phyloP scores from a whole-genome alignment of 2,888 invertebrate species.

The Ectemnius lituratus region DNA sequence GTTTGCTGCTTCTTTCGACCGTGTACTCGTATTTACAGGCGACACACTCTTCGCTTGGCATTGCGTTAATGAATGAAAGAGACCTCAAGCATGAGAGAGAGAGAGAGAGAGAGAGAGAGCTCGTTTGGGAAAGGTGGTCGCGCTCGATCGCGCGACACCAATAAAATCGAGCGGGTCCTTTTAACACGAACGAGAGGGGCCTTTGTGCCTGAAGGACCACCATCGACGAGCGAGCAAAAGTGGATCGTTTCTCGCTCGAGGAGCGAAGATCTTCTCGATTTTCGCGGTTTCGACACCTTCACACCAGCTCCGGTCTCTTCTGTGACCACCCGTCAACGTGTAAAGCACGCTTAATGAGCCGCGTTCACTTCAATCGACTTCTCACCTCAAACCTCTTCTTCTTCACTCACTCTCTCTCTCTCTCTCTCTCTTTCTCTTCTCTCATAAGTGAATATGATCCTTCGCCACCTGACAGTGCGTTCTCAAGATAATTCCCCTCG shows the following conservation, averaged over 20 bases:
- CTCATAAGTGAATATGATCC: too few relatives aligned
- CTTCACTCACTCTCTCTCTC: too few relatives aligned
- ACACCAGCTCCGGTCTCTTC: neutral
- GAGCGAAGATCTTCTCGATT: constrained; percentile 55
- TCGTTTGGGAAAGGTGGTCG: constrained; percentile 27
- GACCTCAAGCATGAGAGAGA: constrained; percentile 5
- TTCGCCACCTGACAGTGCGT: too few relatives aligned
- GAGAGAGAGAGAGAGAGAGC: constrained; percentile 3
- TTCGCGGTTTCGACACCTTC: constrained; percentile 57
- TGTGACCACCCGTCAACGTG: too few relatives aligned
- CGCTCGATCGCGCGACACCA: constrained; percentile 58
- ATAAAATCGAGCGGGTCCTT: constrained; percentile 62
- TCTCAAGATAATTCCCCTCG: too few relatives aligned
- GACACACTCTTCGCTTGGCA: constrained; percentile 9
- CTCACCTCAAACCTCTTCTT: too few relatives aligned
- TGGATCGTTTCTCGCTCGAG: constrained; percentile 52
- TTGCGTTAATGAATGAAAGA: constrained; percentile 46
- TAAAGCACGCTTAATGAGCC: neutral
- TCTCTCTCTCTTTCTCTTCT: too few relatives aligned
- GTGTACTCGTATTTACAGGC: neutral
- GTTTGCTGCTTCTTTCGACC: neutral
- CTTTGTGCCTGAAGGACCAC: constrained; percentile 66
- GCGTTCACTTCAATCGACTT: neutral
- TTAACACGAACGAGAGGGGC: constrained; percentile 51
- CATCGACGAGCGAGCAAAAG: constrained; percentile 48